Evolutionary conservation across 64 coral and sea anemone species (phyloP).

Genomic region (Dendrophyllia cribrosa): DNA sequence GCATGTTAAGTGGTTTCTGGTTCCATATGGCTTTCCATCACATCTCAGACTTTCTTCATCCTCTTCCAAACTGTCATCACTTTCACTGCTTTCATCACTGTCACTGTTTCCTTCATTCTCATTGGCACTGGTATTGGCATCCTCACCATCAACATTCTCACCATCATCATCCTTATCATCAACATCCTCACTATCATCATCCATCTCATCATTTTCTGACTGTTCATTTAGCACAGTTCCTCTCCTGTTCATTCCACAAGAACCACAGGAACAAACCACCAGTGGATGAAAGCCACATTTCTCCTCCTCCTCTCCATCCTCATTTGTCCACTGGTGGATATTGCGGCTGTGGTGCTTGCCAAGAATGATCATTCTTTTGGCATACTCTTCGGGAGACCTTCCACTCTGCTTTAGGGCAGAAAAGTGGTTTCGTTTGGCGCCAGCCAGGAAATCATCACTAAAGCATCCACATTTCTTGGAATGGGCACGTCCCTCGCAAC

Average conservation of each 20-base stretch:
- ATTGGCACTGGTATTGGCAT: background rate
- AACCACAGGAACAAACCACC: constrained; percentile 40
- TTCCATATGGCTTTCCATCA: no score
- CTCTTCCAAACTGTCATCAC: background rate
- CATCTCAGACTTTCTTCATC: no score
- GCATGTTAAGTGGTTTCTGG: background rate
- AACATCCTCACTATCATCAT: background rate
- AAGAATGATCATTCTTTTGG: background rate
- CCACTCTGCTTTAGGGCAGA: constrained; percentile 56
- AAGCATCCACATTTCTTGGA: constrained; percentile 34
- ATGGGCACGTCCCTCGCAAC: constrained; percentile 32
- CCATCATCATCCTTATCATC: no score
- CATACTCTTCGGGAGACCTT: constrained; percentile 42
- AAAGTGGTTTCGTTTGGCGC: constrained; percentile 48
- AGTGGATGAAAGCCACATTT: constrained; percentile 39
- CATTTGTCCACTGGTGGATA: constrained; percentile 32
- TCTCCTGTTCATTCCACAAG: constrained; percentile 42
- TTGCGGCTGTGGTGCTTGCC: constrained; percentile 42
- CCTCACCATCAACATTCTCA: no score
- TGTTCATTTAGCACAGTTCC: background rate
- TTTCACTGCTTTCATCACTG: background rate
- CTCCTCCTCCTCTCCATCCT: constrained; percentile 11
- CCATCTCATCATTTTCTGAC: background rate
- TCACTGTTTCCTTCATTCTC: background rate
- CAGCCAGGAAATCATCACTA: constrained; percentile 40